A percentile compares a stretch with the other conserved stretches of the same genome.
Evolutionary conservation across 2,888 invertebrate genomes (phyloP).

Genomic region (Rhingia rostrata): DNA sequence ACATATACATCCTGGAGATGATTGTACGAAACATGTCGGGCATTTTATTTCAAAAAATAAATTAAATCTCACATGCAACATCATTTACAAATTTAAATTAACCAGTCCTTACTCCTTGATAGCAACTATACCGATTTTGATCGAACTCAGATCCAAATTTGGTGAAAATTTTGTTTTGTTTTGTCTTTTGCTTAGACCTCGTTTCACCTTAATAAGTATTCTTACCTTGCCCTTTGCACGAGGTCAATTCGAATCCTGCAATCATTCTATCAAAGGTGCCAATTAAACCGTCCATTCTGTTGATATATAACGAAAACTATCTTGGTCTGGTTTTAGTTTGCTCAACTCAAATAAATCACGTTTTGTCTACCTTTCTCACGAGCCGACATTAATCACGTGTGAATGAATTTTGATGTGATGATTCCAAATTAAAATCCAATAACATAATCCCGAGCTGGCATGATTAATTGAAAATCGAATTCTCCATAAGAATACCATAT

Average conservation of each 20-base stretch:
- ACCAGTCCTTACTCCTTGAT: too few species aligned
- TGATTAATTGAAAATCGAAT: too few species aligned
- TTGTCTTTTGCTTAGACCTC: too few species aligned
- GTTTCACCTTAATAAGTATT: neutral
- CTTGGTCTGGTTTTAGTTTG: neutral
- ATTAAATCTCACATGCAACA: too few species aligned
- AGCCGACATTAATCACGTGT: neutral
- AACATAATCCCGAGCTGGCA: neutral
- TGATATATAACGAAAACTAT: neutral
- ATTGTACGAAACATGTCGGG: too few species aligned
- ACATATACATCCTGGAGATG: too few species aligned
- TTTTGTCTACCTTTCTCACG: neutral
- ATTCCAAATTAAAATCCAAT: neutral
- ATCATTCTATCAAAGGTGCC: neutral
- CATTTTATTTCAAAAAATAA: too few species aligned
- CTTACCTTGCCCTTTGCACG: neutral
- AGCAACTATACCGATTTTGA: too few species aligned
- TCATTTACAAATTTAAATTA: too few species aligned
- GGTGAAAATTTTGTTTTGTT: too few species aligned
- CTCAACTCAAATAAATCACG: conserved; percentile 1
- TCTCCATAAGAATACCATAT: neutral
- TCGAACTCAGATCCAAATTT: too few species aligned
- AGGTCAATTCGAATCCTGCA: neutral
- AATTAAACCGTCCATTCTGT: conserved; percentile 1
- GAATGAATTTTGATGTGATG: neutral